Percentiles rank a stretch among this genome's conserved stretches.
These are phyloP conservation scores for Mirounga angustirostris DNA, from an alignment of 2,113 vertebrate species.

Conservation along the genomic window DNA sequence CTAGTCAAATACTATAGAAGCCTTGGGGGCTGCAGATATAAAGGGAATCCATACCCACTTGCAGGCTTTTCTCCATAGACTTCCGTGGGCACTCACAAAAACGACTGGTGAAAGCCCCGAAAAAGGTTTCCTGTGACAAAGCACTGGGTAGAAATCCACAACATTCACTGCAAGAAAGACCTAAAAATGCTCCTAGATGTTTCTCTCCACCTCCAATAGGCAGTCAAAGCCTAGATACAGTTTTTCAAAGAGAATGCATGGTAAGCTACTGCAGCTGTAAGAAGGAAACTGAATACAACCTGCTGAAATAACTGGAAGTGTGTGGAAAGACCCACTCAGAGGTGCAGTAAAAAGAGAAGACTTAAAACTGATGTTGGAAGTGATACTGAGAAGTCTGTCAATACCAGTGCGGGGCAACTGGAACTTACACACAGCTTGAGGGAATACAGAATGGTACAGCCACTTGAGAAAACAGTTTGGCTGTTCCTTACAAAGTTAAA, in stretches of 20 bases:
- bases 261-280: not conserved
- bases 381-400: not conserved
- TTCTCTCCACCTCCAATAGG: not conserved
- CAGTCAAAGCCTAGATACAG: not conserved
- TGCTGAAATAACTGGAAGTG: not conserved
- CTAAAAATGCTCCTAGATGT: not conserved
- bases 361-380: not conserved
- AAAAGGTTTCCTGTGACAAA: not conserved
- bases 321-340: not conserved
- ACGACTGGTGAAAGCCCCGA: not conserved
- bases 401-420: not conserved
- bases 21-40: not conserved
- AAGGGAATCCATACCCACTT: not conserved
- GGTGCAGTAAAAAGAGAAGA: not conserved
- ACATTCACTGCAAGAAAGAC: not conserved
- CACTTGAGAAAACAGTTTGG: not conserved
- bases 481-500: not conserved
- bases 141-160: not conserved
- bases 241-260: not conserved
- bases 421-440: not conserved
- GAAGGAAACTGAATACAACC: not conserved
- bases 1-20: not conserved
- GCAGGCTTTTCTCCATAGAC: not conserved
- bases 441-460: not conserved
- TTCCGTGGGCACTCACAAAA: not conserved